phyloP scores from a whole-genome alignment of 2,797 vertebrate species.

The Protonibea diacanthus region DNA sequence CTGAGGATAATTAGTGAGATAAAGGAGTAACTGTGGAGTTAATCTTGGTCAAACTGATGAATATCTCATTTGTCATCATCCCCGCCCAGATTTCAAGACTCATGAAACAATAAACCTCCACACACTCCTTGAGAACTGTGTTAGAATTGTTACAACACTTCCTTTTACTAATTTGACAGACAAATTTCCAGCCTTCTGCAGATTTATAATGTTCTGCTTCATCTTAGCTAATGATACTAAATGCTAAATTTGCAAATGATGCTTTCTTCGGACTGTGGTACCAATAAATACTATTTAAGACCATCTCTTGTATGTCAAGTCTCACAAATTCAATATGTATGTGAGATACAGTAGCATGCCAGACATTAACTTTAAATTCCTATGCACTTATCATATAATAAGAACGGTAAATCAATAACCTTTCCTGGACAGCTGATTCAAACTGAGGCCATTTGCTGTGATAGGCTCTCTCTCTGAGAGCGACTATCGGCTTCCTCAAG shows the following conservation, averaged over 20 bases:
- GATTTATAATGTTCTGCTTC: background rate
- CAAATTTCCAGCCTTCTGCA: background rate
- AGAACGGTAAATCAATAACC: constrained; percentile 50
- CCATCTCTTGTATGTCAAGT: constrained; percentile 22
- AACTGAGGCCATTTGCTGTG: constrained; percentile 47
- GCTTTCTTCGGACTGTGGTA: background rate
- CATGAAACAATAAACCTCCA: background rate
- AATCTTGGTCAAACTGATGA: constrained; percentile 15
- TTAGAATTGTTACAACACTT: background rate
- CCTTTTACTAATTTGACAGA: too few relatives aligned
- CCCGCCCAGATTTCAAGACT: background rate
- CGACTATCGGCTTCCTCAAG: constrained; percentile 49
- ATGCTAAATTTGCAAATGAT: constrained; percentile 4
- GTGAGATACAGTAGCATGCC: constrained; percentile 24
- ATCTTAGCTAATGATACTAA: background rate
- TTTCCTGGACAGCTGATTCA: constrained; percentile 52
- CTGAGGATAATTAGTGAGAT: background rate
- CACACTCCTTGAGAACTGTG: background rate
- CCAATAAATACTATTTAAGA: constrained; percentile 25
- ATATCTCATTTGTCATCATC: constrained; percentile 16
- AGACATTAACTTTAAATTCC: constrained; percentile 61
- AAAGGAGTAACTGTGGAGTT: background rate
- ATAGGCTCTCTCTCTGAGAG: constrained; percentile 38
- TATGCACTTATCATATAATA: constrained; percentile 49
- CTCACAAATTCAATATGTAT: constrained; percentile 41